Conservation (phyloP, 2,888 invertebrate genomes). For the Chouioia cunea region DNA sequence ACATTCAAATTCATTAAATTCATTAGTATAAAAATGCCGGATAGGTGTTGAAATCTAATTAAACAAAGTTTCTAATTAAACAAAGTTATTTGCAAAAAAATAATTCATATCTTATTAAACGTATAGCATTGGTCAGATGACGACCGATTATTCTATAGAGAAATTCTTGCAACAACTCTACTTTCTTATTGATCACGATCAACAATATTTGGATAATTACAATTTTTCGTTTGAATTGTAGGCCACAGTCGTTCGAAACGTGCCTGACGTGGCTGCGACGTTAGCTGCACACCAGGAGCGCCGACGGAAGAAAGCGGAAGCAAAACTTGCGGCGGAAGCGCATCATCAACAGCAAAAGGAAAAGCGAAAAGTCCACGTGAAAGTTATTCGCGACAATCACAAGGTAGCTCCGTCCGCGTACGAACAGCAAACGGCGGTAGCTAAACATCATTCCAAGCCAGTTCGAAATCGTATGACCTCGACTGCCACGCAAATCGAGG, state of each 20-base stretch:
- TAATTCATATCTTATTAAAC: too few species aligned
- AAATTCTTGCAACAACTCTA: too few species aligned
- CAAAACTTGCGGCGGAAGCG: background rate
- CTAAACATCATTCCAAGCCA: too few species aligned
- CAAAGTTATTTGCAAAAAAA: too few species aligned
- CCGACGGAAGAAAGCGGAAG: conserved; percentile 29
- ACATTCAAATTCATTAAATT: too few species aligned
- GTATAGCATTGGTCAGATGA: too few species aligned
- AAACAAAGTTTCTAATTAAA: too few species aligned
- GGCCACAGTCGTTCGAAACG: background rate
- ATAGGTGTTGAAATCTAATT: too few species aligned
- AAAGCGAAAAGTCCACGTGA: conserved; percentile 40
- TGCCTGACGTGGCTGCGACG: background rate
- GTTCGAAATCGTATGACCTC: conserved; percentile 12
- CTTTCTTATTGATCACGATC: too few species aligned
- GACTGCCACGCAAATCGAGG: conserved; percentile 30
- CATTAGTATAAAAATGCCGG: too few species aligned
- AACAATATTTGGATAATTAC: background rate
- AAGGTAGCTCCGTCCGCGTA: background rate
- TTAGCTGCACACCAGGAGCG: conserved; percentile 30
- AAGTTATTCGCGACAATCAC: conserved; percentile 41
- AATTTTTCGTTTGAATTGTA: conserved; percentile 4
- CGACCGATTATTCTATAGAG: too few species aligned
- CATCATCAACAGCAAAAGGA: conserved; percentile 22
- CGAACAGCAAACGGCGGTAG: conserved; percentile 4